phyloP scores from a whole-genome alignment of 1,140 invertebrate genomes.

The Potamilus streckersoni region DNA sequence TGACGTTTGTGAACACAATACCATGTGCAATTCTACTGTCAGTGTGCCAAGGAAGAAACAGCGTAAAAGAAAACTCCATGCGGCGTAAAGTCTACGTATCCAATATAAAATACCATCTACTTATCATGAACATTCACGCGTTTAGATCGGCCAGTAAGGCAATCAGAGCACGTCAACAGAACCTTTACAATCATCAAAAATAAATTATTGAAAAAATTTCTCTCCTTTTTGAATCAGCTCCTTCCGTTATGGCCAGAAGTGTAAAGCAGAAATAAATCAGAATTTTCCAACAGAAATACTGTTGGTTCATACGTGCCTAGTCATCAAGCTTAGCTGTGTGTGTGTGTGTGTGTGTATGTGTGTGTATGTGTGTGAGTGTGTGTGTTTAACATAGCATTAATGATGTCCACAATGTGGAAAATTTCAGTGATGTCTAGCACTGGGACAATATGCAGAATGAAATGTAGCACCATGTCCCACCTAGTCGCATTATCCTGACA shows the following conservation, averaged over 20 bases:
- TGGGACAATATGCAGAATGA: too few species aligned
- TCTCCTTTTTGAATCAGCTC: neutral
- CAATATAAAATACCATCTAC: neutral
- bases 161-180: neutral
- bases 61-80: neutral
- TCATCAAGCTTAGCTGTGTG: too few species aligned
- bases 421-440: too few species aligned
- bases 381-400: too few species aligned
- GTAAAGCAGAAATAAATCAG: neutral
- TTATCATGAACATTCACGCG: neutral
- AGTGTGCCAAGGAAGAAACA: neutral
- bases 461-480: too few species aligned
- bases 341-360: too few species aligned
- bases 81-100: neutral
- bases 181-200: neutral
- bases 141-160: neutral
- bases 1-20: conserved; percentile 12
- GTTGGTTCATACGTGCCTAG: neutral
- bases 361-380: too few species aligned
- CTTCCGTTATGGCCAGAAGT: neutral
- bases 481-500: too few species aligned
- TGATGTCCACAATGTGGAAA: too few species aligned
- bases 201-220: neutral
- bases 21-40: neutral
- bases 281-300: neutral